Conservation (phyloP, 2,113 vertebrate species). For the Panthera uncia region DNA sequence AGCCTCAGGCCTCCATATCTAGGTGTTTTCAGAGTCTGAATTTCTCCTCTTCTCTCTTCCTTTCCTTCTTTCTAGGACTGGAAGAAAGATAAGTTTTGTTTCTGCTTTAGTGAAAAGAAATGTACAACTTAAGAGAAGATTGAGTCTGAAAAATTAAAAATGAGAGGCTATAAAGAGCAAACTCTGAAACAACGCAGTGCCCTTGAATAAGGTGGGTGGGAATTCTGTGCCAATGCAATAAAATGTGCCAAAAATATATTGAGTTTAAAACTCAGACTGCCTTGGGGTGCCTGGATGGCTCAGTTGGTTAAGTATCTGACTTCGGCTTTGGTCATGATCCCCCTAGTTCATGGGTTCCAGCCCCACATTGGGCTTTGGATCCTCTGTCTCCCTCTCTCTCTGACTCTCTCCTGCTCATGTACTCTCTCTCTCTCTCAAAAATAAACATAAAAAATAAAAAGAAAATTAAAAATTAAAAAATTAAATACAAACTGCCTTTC, state of each 20-base stretch:
- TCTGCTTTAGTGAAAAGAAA: neutral
- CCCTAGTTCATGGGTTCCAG: no score
- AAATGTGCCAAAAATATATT: neutral
- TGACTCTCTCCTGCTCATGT: neutral
- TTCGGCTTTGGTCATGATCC: neutral
- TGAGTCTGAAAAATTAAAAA: neutral
- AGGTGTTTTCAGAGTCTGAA: neutral
- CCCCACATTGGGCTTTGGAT: neutral
- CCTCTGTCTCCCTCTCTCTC: neutral
- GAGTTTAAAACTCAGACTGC: neutral
- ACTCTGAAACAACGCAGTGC: neutral
- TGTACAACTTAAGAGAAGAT: neutral
- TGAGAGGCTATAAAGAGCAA: neutral
- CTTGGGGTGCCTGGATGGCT: neutral
- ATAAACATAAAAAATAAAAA: neutral
- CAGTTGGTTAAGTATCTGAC: neutral
- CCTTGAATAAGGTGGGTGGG: neutral
- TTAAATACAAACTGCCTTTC: neutral
- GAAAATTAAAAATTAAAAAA: neutral
- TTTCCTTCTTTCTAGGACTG: neutral
- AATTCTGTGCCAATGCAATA: neutral
- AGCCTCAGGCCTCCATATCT: neutral
- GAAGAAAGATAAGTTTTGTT: neutral
- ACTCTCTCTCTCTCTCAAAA: neutral
- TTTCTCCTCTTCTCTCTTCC: neutral